Conservation (phyloP, 2,888 invertebrate genomes). For the Thymelicus sylvestris region DNA sequence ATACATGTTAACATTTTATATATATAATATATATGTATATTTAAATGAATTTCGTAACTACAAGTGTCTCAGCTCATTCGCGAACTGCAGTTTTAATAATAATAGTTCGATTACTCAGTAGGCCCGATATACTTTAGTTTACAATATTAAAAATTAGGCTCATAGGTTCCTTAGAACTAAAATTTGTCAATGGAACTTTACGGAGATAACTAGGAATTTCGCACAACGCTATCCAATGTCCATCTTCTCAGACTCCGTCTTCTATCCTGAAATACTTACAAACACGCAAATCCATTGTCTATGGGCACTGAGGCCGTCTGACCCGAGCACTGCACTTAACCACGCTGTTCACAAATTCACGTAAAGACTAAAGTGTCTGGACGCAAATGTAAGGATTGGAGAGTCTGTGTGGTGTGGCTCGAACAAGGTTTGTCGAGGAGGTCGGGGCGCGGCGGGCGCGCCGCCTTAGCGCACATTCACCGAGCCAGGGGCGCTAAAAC, state of each 20-base stretch:
- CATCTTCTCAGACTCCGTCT: slow-evolving; percentile 17
- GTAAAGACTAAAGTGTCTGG: slow-evolving; percentile 78
- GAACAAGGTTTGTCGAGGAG: slow-evolving; percentile 76
- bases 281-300: slow-evolving; percentile 44
- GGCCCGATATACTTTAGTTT: slow-evolving; percentile 71
- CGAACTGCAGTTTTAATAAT: slow-evolving; percentile 43
- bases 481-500: slow-evolving; percentile 79
- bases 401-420: slow-evolving; percentile 67
- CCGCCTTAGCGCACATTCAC: slow-evolving; percentile 82
- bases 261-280: slow-evolving; percentile 52
- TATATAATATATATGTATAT: slow-evolving; percentile 66
- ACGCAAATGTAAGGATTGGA: slow-evolving; percentile 71
- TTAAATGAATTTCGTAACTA: slow-evolving; percentile 54
- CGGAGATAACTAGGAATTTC: slow-evolving; percentile 56
- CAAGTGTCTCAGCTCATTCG: slow-evolving; percentile 37
- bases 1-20: slow-evolving; percentile 80
- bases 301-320: slow-evolving; percentile 43
- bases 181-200: slow-evolving; percentile 57
- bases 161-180: slow-evolving; percentile 63
- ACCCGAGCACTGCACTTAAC: slow-evolving; percentile 34
- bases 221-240: slow-evolving; percentile 49
- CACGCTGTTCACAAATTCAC: slow-evolving; percentile 57
- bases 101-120: slow-evolving; percentile 76
- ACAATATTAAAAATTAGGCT: slow-evolving; percentile 77
- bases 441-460: slow-evolving; percentile 73